phyloP scores from a whole-genome alignment of 2,797 vertebrate species.

The Meda fulgida region DNA sequence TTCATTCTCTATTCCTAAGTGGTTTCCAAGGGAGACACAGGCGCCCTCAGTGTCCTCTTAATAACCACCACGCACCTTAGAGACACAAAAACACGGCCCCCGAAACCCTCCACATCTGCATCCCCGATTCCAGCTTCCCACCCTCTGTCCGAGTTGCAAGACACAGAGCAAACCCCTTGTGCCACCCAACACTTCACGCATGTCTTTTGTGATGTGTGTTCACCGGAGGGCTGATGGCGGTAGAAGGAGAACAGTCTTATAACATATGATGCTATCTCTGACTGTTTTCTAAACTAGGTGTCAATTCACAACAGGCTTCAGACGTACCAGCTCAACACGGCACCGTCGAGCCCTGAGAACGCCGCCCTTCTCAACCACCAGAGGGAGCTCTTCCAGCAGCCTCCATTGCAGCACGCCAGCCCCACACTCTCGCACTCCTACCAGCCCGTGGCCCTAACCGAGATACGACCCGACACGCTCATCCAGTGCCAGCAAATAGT shows the following conservation, averaged over 20 bases:
- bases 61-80: conserved; percentile 69
- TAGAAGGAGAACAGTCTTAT: conserved; percentile 91
- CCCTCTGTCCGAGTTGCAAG: conserved; percentile 55
- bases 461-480: conserved; percentile 88
- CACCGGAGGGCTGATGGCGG: conserved; percentile 71
- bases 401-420: conserved; percentile 70
- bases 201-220: conserved; percentile 68
- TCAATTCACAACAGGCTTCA: conserved; percentile 99
- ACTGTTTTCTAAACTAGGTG: conserved; percentile 99
- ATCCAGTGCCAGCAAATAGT: conserved; percentile 99
- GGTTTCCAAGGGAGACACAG: conserved; percentile 80
- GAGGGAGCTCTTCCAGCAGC: conserved; percentile 77
- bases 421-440: conserved; percentile 72
- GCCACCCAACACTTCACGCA: conserved; percentile 70
- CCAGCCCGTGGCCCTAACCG: conserved; percentile 75
- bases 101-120: conserved; percentile 49
- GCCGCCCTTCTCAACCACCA: conserved; percentile 85
- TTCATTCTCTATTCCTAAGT: conserved; percentile 58
- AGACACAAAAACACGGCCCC: conserved; percentile 24
- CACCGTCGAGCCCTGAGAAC: conserved; percentile 86
- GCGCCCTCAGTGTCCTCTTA: conserved; percentile 81
- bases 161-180: conserved; percentile 64
- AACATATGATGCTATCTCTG: conserved; percentile 99
- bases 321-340: conserved; percentile 94
- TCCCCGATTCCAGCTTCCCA: conserved; percentile 50